These are phyloP conservation scores for Phataginus tricuspis DNA, from an alignment of 2,797 vertebrate genomes.

Conservation along the genomic window DNA sequence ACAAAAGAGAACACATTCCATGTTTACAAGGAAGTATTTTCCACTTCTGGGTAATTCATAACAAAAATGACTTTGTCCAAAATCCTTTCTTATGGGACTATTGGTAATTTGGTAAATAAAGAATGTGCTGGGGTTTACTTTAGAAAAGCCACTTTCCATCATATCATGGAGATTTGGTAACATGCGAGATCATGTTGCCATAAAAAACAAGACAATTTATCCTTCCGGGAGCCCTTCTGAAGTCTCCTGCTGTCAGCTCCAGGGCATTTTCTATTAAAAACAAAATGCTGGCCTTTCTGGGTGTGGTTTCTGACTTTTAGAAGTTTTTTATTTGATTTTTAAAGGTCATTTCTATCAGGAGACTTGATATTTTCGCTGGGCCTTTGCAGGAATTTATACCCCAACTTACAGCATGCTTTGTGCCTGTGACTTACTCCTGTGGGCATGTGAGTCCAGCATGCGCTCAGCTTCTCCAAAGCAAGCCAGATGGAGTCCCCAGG, in stretches of 20 bases:
- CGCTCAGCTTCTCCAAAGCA: not conserved
- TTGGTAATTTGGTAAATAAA: not conserved
- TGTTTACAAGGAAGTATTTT: constrained; percentile 14
- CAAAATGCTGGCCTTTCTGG: not conserved
- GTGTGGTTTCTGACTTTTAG: constrained; percentile 20
- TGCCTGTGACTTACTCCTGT: not conserved
- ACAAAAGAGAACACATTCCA: not conserved
- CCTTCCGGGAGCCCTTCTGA: not conserved
- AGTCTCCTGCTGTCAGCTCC: not conserved
- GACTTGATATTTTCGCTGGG: not conserved
- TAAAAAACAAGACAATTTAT: not conserved
- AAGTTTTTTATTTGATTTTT: constrained; percentile 39
- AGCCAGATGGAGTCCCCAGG: not conserved
- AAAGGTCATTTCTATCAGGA: not conserved
- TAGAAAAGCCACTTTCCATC: not conserved
- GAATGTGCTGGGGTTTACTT: not conserved
- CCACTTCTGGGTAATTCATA: constrained; percentile 3
- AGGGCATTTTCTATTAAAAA: not conserved
- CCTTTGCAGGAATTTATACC: not conserved
- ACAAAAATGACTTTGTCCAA: not conserved
- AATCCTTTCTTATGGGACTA: not conserved
- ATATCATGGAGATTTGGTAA: not conserved
- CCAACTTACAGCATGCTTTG: not conserved
- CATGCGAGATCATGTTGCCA: not conserved
- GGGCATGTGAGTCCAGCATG: not conserved